Conservation (phyloP, 2,113 vertebrate genomes). For the Phocoena sinus region DNA sequence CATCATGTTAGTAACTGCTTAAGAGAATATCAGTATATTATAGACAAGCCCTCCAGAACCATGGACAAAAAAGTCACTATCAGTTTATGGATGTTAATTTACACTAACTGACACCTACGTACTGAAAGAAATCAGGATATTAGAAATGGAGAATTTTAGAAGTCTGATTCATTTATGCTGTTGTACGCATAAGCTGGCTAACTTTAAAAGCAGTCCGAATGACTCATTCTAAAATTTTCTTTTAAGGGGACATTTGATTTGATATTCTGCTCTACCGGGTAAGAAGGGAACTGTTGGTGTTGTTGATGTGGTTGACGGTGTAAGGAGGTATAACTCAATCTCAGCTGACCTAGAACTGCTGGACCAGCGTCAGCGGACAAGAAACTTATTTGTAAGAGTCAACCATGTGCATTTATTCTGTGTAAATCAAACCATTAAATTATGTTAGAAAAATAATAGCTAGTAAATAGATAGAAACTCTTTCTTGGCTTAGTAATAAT, state of each 20-base stretch:
- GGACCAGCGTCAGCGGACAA: background rate
- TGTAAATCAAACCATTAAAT: background rate
- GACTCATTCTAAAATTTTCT: background rate
- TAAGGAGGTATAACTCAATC: background rate
- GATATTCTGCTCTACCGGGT: background rate
- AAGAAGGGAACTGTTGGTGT: background rate
- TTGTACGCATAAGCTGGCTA: rapidly evolving
- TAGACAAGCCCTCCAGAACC: background rate
- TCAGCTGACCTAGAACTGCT: background rate
- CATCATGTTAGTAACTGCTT: background rate
- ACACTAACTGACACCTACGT: background rate
- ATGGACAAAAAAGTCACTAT: background rate
- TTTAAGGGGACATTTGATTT: background rate
- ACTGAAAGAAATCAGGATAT: background rate
- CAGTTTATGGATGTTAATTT: background rate
- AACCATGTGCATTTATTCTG: background rate
- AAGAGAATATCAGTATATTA: background rate
- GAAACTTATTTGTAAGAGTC: background rate
- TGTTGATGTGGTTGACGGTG: background rate
- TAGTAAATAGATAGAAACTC: background rate
- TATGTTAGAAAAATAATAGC: background rate
- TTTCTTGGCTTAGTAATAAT: background rate
- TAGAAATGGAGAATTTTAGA: background rate
- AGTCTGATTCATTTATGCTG: background rate
- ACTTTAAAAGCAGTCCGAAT: background rate